Conservation (phyloP, 2,113 vertebrate genomes). For the Paralichthys olivaceus region DNA sequence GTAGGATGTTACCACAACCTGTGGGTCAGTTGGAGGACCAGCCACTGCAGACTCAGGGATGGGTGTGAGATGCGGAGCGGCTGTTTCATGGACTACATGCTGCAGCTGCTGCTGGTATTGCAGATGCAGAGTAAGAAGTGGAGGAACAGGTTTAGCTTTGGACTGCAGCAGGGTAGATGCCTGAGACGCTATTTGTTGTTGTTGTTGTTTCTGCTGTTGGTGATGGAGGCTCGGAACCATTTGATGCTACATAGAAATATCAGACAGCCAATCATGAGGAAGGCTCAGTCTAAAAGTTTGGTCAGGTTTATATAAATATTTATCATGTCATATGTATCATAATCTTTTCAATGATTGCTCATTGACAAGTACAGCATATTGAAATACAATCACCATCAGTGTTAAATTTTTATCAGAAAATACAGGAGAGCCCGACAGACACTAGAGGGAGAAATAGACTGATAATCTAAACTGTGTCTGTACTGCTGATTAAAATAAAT, state of each 20-base stretch:
- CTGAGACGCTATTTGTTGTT: slow-evolving; percentile 62
- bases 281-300: slow-evolving; percentile 6
- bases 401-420: too few relatives aligned
- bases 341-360: too few relatives aligned
- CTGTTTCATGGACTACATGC: slow-evolving; percentile 61
- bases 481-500: neutral
- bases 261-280: slow-evolving; percentile 61
- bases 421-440: too few relatives aligned
- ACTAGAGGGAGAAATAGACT: too few relatives aligned
- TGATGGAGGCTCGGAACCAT: slow-evolving; percentile 84
- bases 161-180: slow-evolving; percentile 52
- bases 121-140: slow-evolving; percentile 49
- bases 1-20: slow-evolving; percentile 77
- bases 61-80: slow-evolving; percentile 60
- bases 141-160: slow-evolving; percentile 68
- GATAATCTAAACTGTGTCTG: too few relatives aligned
- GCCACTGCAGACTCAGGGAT: slow-evolving; percentile 68
- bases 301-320: neutral
- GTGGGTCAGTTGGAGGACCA: slow-evolving; percentile 60
- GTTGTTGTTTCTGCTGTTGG: slow-evolving; percentile 31
- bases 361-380: too few relatives aligned
- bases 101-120: slow-evolving; percentile 38
- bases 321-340: too few relatives aligned
- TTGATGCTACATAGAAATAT: slow-evolving; percentile 82
- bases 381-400: too few relatives aligned